Base-by-base conservation (phyloP, 2,113 vertebrate species). In the Myotis brandtii region DNA sequence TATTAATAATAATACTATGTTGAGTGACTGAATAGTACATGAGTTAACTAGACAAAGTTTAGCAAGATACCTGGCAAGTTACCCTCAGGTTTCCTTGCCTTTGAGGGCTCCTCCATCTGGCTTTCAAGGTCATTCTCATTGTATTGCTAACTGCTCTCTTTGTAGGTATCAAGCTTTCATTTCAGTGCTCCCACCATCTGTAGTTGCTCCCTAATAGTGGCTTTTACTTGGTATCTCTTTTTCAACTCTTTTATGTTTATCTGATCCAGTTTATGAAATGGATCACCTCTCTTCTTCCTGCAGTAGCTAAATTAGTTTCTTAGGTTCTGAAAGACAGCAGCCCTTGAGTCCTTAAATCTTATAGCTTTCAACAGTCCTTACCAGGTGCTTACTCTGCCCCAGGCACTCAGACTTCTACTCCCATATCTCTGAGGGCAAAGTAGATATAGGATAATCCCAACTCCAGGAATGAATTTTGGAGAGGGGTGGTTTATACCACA, bases 21-120 rank as follows among this genome's bases (percentile, higher is more conserved):
- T 59, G 82, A 90, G 46, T 94, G 90, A 79, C 25, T 95, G 72
- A 84, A 12, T n/a, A 62, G 64, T 88, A 66, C 90, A n/a, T 70
- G n/a, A 67, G 14, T 54, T 91, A 91, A 59, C 23, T 64, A 46
- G 77, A 91, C 50, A 81, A 59, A 20, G 27, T 83, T 93, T 83
- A 83, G 81, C 59, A 67, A 86, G 77, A 37, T 83, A 23, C 21
- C 46, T 93, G 34, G 7, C 75, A 93, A 86, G 32, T 77, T 83
- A 40, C 80, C 25, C 20, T 34, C 79, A 90, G 62, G 10, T 87
- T 86, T 75, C 54, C 64, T 67, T 89, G 27, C 75, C 59, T 94
- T 72, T 90, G 37, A 87, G 64, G 59, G 0, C 21, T 81, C 56
- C 82, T 91, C 62, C 23, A 3, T 43, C 48, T 91, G 17, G 43